A percentile compares a stretch with the other conserved stretches of the same genome.
Evolutionary conservation across 2,113 vertebrate genomes (phyloP).

Genomic region (Perccottus glenii): DNA sequence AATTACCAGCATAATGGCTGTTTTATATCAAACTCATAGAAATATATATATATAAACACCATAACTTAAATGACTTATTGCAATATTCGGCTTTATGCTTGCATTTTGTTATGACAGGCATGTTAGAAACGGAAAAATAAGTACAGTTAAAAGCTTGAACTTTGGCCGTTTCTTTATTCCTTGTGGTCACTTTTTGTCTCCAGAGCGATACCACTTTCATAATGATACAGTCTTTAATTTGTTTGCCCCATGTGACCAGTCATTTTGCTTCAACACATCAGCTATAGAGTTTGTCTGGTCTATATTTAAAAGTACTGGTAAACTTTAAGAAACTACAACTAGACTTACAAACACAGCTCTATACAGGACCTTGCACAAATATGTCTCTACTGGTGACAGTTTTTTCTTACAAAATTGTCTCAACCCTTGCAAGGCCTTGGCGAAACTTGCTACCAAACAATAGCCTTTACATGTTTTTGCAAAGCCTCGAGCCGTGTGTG

Average conservation of each 20-base stretch:
- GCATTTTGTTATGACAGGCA: neutral
- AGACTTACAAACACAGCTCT: too few species aligned
- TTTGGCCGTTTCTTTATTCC: slow-evolving; percentile 34
- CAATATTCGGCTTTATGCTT: neutral
- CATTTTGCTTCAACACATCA: slow-evolving; percentile 13
- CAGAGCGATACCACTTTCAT: slow-evolving; percentile 32
- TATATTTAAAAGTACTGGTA: too few species aligned
- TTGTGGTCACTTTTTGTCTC: slow-evolving; percentile 11
- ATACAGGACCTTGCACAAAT: too few species aligned
- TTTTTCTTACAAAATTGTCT: too few species aligned
- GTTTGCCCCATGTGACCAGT: slow-evolving; percentile 22
- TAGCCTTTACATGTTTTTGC: too few species aligned
- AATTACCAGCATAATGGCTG: neutral
- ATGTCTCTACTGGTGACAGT: too few species aligned
- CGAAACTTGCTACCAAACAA: too few species aligned
- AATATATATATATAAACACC: neutral
- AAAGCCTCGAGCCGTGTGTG: too few species aligned
- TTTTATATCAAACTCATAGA: too few species aligned
- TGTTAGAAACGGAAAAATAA: slow-evolving; percentile 19
- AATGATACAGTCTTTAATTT: slow-evolving; percentile 22
- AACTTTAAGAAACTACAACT: too few species aligned
- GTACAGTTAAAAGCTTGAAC: slow-evolving; percentile 34
- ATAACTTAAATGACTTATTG: neutral
- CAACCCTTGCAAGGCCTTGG: too few species aligned
- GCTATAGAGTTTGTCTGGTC: neutral